Evolutionary conservation across 2,797 vertebrate genomes (phyloP).

Genomic region (Emys orbicularis): DNA sequence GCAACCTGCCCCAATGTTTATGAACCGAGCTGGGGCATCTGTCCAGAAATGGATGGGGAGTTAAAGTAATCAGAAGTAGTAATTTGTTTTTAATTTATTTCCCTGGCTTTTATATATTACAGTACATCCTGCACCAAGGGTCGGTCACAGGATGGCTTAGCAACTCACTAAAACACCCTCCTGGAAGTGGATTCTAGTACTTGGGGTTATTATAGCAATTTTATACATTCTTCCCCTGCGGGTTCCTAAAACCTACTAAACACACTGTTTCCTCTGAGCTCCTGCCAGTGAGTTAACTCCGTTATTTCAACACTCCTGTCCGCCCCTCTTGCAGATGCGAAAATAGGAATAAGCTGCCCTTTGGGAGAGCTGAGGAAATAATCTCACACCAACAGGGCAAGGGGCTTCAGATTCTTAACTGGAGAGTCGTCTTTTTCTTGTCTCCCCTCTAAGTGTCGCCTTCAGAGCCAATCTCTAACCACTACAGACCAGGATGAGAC

Average conservation of each 20-base stretch:
- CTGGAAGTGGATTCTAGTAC: neutral
- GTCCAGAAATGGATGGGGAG: neutral
- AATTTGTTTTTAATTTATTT: conserved; percentile 6
- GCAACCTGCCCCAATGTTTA: neutral
- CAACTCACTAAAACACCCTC: conserved; percentile 28
- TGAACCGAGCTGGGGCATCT: neutral
- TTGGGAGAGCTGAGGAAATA: neutral
- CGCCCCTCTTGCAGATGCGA: neutral
- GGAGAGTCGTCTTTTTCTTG: neutral
- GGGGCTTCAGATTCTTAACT: neutral
- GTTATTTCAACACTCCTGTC: neutral
- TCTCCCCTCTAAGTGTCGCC: neutral
- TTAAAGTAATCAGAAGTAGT: neutral
- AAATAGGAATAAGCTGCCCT: neutral
- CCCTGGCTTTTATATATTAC: neutral
- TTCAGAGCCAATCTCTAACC: neutral
- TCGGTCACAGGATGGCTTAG: neutral
- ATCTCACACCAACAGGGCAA: neutral
- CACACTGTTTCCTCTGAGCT: neutral
- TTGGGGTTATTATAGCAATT: conserved; percentile 8
- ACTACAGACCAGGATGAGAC: neutral
- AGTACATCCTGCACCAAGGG: neutral
- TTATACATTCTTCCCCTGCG: neutral
- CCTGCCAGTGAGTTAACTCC: neutral
- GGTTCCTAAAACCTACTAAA: neutral